Conservation (phyloP, 2,888 invertebrate species). For the Timema cristinae region DNA sequence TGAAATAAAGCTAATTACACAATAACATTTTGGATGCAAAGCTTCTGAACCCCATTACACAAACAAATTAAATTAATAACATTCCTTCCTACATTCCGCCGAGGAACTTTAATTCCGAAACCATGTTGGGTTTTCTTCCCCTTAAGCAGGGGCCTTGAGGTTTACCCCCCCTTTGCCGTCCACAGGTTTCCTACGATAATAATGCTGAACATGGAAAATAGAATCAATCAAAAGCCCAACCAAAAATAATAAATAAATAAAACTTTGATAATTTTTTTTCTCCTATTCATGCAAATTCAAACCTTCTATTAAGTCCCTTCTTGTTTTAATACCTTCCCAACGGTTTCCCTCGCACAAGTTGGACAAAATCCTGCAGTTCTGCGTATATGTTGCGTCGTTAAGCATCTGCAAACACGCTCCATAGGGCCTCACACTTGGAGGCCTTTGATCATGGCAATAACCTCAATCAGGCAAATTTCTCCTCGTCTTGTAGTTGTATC, state of each 20-base stretch:
- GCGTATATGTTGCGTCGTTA: slow-evolving; percentile 90
- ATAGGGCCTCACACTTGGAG: slow-evolving; percentile 93
- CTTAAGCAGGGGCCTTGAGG: slow-evolving; percentile 87
- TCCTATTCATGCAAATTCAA: slow-evolving; percentile 34
- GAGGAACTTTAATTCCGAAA: slow-evolving; percentile 86
- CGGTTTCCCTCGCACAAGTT: slow-evolving; percentile 82
- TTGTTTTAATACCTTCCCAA: slow-evolving; percentile 95
- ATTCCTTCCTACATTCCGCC: slow-evolving; percentile 79
- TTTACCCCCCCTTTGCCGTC: slow-evolving; percentile 91
- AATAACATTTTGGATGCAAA: too few species aligned
- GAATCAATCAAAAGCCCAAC: neutral
- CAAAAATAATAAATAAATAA: neutral
- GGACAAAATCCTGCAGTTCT: slow-evolving; percentile 95
- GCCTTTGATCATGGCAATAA: slow-evolving; percentile 99
- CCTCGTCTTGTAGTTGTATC: slow-evolving; percentile 97
- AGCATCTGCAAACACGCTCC: slow-evolving; percentile 93
- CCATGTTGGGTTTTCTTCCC: slow-evolving; percentile 92
- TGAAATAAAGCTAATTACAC: too few species aligned
- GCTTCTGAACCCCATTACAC: too few species aligned
- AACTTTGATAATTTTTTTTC: neutral
- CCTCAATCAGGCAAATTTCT: slow-evolving; percentile 98
- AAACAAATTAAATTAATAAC: too few species aligned
- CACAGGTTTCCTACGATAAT: slow-evolving; percentile 96
- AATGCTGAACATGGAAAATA: slow-evolving; percentile 58
- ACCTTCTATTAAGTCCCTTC: slow-evolving; percentile 89